These are phyloP conservation scores for Formicarius rufipectus DNA, from an alignment of 2,113 vertebrate species.

Conservation along the genomic window DNA sequence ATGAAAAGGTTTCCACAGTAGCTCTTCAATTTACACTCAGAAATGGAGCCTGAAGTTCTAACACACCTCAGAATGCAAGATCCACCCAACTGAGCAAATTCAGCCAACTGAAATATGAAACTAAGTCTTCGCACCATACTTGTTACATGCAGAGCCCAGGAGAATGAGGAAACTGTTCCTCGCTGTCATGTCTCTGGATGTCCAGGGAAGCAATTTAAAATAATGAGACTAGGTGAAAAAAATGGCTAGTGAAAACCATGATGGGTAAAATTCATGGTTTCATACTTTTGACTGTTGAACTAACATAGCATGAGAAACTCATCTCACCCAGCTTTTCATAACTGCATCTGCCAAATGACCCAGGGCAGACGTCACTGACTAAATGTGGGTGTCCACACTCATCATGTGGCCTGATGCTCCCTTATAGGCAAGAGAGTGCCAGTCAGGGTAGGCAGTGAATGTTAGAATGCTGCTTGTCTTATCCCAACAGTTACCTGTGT, in stretches of 20 bases:
- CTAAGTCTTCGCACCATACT: not conserved
- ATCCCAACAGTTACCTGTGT: not conserved
- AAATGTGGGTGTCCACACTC: not conserved
- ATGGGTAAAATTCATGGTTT: not conserved
- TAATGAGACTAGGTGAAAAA: not conserved
- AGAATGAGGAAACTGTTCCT: not conserved
- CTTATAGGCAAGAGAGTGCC: not conserved
- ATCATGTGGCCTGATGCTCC: not conserved
- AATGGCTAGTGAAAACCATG: not conserved
- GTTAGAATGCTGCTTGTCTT: not conserved
- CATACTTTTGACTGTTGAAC: not conserved
- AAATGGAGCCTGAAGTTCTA: not conserved
- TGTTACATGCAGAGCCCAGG: not conserved
- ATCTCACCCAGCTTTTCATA: not conserved
- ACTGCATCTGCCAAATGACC: not conserved
- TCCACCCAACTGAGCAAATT: not conserved
- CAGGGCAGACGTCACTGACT: not conserved
- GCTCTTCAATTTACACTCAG: not conserved
- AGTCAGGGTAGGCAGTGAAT: not conserved
- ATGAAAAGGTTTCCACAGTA: not conserved
- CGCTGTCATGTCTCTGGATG: not conserved
- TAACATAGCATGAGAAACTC: not conserved
- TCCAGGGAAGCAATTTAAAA: not conserved
- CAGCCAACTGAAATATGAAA: not conserved
- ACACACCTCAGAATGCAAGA: not conserved